phyloP scores from a whole-genome alignment of 1,140 invertebrate genomes.

The Araneus ventricosus region DNA sequence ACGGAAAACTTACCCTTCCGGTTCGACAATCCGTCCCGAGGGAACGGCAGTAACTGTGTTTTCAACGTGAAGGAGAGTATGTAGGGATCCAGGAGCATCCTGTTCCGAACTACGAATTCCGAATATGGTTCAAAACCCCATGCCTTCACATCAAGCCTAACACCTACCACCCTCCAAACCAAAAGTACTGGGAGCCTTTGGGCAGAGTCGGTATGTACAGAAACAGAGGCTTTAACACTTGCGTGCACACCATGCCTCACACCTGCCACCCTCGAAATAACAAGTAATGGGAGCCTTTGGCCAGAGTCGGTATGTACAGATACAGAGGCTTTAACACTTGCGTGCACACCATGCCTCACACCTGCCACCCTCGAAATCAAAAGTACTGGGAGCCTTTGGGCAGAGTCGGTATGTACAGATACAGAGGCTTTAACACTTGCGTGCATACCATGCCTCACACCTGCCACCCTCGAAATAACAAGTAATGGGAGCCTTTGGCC shows the following conservation, averaged over 20 bases:
- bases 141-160: conserved; percentile 77
- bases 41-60: conserved; percentile 59
- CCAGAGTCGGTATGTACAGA: conserved; percentile 58
- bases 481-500: too few relatives aligned
- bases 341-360: conserved; percentile 77
- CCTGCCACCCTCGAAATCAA: conserved; percentile 73
- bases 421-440: conserved; percentile 63
- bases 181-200: conserved; percentile 75
- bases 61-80: background rate
- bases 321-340: conserved; percentile 72
- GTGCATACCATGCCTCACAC: too few relatives aligned
- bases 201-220: conserved; percentile 58
- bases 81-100: conserved; percentile 68
- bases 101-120: conserved; percentile 76
- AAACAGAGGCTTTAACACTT: conserved; percentile 70
- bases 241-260: conserved; percentile 77
- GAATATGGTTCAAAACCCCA: conserved; percentile 77
- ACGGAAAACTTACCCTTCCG: conserved; percentile 39
- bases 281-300: conserved; percentile 75
- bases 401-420: conserved; percentile 57
- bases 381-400: conserved; percentile 75
- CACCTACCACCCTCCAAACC: conserved; percentile 73
- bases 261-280: conserved; percentile 73
- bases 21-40: conserved; percentile 40
- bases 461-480: too few relatives aligned